Conservation (phyloP, 1,140 invertebrate species). For the Polyergus mexicanus region DNA sequence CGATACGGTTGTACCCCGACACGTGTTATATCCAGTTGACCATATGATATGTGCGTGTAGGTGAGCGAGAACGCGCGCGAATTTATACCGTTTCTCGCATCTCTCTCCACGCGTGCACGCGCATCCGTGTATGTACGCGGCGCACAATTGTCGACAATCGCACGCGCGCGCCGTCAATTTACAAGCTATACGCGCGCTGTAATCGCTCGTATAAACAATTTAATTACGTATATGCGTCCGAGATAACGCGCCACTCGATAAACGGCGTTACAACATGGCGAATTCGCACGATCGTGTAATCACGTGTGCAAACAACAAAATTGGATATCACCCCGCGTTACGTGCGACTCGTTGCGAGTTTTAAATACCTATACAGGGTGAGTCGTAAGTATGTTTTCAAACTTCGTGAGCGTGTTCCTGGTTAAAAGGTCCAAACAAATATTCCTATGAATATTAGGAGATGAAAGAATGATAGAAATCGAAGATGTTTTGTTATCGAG, state of each 20-base stretch:
- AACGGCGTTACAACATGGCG: conserved; percentile 61
- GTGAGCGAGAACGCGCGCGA: no score
- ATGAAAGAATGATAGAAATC: no score
- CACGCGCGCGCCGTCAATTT: conserved; percentile 57
- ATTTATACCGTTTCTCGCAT: conserved; percentile 7
- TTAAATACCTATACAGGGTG: neutral
- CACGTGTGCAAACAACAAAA: conserved; percentile 48
- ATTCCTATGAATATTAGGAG: no score
- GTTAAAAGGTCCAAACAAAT: no score
- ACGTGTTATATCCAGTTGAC: conserved; percentile 34
- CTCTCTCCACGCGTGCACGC: neutral
- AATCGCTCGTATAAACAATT: conserved; percentile 65
- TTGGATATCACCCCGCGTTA: conserved; percentile 5
- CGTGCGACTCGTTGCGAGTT: neutral
- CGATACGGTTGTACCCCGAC: conserved; percentile 45
- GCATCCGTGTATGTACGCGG: neutral
- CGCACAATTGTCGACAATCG: conserved; percentile 43
- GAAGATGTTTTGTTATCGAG: no score
- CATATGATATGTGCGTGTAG: neutral
- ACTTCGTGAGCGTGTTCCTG: no score
- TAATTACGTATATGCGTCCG: conserved; percentile 64
- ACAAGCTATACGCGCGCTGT: conserved; percentile 60
- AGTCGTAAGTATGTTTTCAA: no score
- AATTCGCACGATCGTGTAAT: conserved; percentile 46
- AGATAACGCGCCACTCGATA: conserved; percentile 57